Conservation (phyloP, 2,888 invertebrate species). For the Cephus rjabovi region DNA sequence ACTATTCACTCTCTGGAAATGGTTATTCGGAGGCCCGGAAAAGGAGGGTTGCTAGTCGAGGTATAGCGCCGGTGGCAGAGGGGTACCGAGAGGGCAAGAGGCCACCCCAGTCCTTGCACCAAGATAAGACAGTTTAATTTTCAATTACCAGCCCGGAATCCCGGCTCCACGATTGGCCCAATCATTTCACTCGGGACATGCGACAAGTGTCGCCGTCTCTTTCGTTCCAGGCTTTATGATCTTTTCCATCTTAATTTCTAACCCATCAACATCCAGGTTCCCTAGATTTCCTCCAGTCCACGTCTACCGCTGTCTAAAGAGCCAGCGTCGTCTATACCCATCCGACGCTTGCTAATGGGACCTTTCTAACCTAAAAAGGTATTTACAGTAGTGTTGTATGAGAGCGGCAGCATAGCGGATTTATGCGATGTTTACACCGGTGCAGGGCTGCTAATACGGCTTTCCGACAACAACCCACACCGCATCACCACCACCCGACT, state of each 20-base stretch:
- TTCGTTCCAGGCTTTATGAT: too few relatives aligned
- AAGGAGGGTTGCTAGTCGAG: constrained; percentile 39
- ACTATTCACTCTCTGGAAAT: constrained; percentile 64
- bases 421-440: constrained; percentile 61
- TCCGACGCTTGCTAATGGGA: constrained; percentile 29
- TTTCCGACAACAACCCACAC: constrained; percentile 53
- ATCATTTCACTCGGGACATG: background rate
- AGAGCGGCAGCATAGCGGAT: constrained; percentile 44
- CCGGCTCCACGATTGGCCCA: constrained; percentile 28
- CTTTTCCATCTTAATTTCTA: too few relatives aligned
- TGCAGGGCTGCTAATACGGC: constrained; percentile 61
- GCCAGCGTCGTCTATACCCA: too few relatives aligned
- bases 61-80: constrained; percentile 16
- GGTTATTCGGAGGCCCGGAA: constrained; percentile 60
- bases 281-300: too few relatives aligned
- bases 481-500: constrained; percentile 41
- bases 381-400: constrained; percentile 41
- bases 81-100: constrained; percentile 1
- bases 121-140: constrained; percentile 63
- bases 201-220: background rate
- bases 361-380: constrained; percentile 44
- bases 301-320: too few relatives aligned
- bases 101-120: constrained; percentile 30
- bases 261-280: too few relatives aligned
- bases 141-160: constrained; percentile 51